A percentile compares a stretch with the other conserved stretches of the same genome.
Evolutionary conservation across 2,888 invertebrate species (phyloP).

Genomic region (Lepidochitona cinerea): DNA sequence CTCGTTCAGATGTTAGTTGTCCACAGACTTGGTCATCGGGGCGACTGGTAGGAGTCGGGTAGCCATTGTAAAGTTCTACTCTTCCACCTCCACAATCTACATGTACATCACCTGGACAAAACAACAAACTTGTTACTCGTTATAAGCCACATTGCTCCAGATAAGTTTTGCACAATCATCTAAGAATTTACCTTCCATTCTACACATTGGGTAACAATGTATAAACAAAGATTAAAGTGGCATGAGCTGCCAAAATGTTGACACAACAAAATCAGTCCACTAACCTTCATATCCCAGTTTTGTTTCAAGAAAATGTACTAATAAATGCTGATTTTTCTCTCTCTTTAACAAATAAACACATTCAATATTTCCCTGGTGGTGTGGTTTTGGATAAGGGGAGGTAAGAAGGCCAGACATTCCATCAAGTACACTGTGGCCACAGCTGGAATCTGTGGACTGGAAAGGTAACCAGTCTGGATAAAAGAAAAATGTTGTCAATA

Average conservation of each 20-base stretch:
- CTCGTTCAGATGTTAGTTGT: conserved; percentile 34
- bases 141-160: too few species aligned
- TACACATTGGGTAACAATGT: too few species aligned
- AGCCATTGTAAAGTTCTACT: conserved; percentile 47
- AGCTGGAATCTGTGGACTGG: neutral
- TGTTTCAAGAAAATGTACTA: neutral
- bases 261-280: too few species aligned
- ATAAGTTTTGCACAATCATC: too few species aligned
- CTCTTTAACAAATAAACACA: neutral
- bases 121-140: too few species aligned
- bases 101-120: too few species aligned
- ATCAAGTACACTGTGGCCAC: neutral
- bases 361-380: neutral
- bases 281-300: neutral
- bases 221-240: too few species aligned
- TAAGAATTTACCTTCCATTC: too few species aligned
- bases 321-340: neutral
- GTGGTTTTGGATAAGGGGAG: neutral
- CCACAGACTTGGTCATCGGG: conserved; percentile 53
- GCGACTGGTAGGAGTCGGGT: conserved; percentile 47
- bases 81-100: neutral
- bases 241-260: too few species aligned
- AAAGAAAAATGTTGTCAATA: too few species aligned
- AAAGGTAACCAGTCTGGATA: neutral
- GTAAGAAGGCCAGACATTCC: neutral